These are phyloP conservation scores for Lucilia cuprina DNA, from an alignment of 1,140 invertebrate genomes.

Conservation along the genomic window DNA sequence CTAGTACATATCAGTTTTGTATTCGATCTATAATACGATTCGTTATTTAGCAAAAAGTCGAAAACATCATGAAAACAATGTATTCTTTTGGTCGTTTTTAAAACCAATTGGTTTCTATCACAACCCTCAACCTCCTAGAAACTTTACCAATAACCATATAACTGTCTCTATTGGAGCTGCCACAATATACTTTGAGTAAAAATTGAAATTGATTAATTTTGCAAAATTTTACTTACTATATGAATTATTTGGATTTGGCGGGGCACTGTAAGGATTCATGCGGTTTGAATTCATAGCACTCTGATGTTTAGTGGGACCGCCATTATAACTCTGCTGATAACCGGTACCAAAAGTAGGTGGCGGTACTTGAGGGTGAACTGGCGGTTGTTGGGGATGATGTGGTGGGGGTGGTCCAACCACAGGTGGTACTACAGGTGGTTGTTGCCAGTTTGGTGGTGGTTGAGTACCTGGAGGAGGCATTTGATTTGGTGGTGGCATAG, in stretches of 20 bases:
- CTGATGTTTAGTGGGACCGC: conserved; percentile 71
- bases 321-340: conserved; percentile 78
- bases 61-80: too few species aligned
- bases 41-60: too few species aligned
- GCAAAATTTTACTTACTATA: background rate
- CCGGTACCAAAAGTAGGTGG: conserved; percentile 73
- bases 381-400: conserved; percentile 37
- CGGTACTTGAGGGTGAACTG: conserved; percentile 40
- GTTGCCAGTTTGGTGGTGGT: background rate
- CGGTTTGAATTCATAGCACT: conserved; percentile 68
- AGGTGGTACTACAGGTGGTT: conserved; percentile 12
- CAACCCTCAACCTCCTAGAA: too few species aligned
- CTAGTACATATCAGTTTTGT: too few species aligned
- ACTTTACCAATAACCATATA: too few species aligned
- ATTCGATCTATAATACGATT: too few species aligned
- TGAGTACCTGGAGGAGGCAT: background rate
- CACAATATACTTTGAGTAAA: too few species aligned
- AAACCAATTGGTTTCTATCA: too few species aligned
- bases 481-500: conserved; percentile 24
- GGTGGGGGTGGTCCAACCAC: background rate
- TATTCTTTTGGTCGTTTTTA: too few species aligned
- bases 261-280: conserved; percentile 62
- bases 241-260: conserved; percentile 44
- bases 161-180: too few species aligned
- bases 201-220: background rate